A percentile compares a stretch with the other conserved stretches of the same genome.
phyloP scores from a whole-genome alignment of 2,888 invertebrate species.

The Napeogenes inachia region DNA sequence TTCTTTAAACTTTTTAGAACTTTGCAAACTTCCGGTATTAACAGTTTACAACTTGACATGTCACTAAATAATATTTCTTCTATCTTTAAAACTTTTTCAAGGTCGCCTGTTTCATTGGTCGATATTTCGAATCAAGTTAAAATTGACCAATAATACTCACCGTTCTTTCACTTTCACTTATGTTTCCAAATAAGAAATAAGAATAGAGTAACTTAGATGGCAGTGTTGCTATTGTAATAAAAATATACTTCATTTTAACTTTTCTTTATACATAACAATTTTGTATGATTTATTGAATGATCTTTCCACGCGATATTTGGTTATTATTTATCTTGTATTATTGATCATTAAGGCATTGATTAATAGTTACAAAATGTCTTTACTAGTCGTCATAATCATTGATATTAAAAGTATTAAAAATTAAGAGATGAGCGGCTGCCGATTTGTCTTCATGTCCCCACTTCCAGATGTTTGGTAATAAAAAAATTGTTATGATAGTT shows the following conservation, averaged over 20 bases:
- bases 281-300: too few relatives aligned
- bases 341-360: too few relatives aligned
- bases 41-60: conserved; percentile 41
- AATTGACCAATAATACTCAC: conserved; percentile 39
- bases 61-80: conserved; percentile 33
- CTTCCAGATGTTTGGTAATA: too few relatives aligned
- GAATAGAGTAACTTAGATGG: conserved; percentile 20
- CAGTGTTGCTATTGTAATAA: conserved; percentile 27
- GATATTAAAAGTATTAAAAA: too few relatives aligned
- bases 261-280: not conserved
- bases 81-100: conserved; percentile 29
- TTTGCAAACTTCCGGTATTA: conserved; percentile 37
- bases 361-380: too few relatives aligned
- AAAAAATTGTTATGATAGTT: too few relatives aligned
- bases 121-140: not conserved
- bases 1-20: conserved; percentile 36
- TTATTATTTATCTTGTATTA: too few relatives aligned
- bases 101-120: conserved; percentile 42
- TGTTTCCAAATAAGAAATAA: conserved; percentile 25
- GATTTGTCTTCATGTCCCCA: too few relatives aligned
- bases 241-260: not conserved
- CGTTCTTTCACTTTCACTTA: conserved; percentile 52
- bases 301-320: too few relatives aligned
- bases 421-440: too few relatives aligned
- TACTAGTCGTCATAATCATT: too few relatives aligned